These are phyloP conservation scores for Paralvinella palmiformis DNA, from an alignment of 1,140 invertebrate genomes.

Conservation along the genomic window DNA sequence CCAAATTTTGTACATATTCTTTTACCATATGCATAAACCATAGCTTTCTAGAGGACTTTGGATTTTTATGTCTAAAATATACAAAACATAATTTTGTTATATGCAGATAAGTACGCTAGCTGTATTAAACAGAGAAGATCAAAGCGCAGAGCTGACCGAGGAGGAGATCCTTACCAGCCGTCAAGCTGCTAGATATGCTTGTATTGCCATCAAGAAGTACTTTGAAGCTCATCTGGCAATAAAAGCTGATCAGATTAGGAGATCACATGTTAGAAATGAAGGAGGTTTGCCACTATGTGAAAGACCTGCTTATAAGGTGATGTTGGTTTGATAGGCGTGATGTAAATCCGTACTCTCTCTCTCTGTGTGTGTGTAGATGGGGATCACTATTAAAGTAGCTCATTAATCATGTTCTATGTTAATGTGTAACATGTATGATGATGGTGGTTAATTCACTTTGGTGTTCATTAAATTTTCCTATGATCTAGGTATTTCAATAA, in stretches of 20 bases:
- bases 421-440: no score
- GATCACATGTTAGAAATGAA: constrained; percentile 54
- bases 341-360: no score
- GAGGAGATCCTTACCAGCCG: constrained; percentile 86
- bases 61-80: no score
- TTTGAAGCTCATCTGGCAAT: constrained; percentile 84
- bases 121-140: constrained; percentile 60
- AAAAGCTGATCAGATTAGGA: constrained; percentile 72
- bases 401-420: no score
- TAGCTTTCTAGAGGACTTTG: not conserved
- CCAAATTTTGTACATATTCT: no score
- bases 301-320: constrained; percentile 50
- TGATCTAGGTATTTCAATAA: no score
- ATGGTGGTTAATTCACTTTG: no score
- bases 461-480: no score
- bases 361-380: no score
- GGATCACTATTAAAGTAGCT: no score
- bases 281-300: constrained; percentile 38
- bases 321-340: no score
- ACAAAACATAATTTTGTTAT: no score
- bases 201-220: constrained; percentile 81
- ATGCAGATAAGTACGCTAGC: constrained; percentile 72
- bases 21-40: not conserved
- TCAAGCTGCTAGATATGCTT: constrained; percentile 90
- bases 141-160: constrained; percentile 60